Conservation (phyloP, 1,140 invertebrate genomes). For the Listronotus bonariensis region DNA sequence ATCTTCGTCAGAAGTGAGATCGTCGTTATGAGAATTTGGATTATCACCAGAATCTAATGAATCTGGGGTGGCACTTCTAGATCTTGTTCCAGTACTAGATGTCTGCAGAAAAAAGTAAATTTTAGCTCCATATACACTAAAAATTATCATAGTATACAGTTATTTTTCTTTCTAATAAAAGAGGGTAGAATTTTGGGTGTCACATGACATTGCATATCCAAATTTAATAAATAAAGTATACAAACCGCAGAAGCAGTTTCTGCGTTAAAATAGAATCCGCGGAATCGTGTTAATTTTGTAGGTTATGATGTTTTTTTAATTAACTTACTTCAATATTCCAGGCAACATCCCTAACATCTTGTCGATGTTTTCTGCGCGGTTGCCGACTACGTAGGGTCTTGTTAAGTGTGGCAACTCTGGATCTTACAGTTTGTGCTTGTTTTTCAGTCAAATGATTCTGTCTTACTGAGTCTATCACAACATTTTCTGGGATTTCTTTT, state of each 20-base stretch:
- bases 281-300: too few relatives aligned
- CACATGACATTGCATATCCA: too few relatives aligned
- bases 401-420: slow-evolving; percentile 77
- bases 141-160: too few relatives aligned
- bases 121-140: too few relatives aligned
- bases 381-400: slow-evolving; percentile 73
- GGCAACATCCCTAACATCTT: slow-evolving; percentile 78
- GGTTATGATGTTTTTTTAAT: too few relatives aligned
- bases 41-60: slow-evolving; percentile 70
- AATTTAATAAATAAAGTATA: too few relatives aligned
- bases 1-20: slow-evolving; percentile 52
- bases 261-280: too few relatives aligned
- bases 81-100: slow-evolving; percentile 73
- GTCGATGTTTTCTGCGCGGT: slow-evolving; percentile 64
- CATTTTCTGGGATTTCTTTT: slow-evolving; percentile 63
- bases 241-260: too few relatives aligned
- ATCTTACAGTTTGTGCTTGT: slow-evolving; percentile 77
- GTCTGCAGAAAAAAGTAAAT: slow-evolving; percentile 49
- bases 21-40: slow-evolving; percentile 46
- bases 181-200: too few relatives aligned
- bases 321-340: slow-evolving; percentile 72
- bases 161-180: too few relatives aligned
- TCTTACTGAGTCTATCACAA: slow-evolving; percentile 62
- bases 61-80: slow-evolving; percentile 85
- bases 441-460: slow-evolving; percentile 61